Evolutionary conservation across 2,888 invertebrate species (phyloP).

Genomic region (Pollenia angustigena): DNA sequence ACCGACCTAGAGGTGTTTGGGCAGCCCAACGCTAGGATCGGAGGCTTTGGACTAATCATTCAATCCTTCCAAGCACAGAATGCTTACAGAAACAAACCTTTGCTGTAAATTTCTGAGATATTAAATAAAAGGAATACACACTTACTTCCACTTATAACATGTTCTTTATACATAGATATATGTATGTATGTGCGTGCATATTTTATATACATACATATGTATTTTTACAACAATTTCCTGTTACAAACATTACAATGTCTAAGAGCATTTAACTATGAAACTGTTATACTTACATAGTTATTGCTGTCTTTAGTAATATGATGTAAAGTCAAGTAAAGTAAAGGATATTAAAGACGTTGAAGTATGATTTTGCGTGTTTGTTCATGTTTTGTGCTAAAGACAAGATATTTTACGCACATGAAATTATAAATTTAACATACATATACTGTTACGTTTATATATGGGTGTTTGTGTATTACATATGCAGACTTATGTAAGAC

Average conservation of each 20-base stretch:
- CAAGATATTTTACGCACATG: background rate
- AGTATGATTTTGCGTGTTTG: background rate
- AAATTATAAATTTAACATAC: background rate
- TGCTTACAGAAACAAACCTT: no score
- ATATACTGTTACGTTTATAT: background rate
- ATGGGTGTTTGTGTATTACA: background rate
- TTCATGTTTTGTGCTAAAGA: background rate
- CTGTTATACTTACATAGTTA: background rate
- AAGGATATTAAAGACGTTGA: background rate
- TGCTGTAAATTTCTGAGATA: no score
- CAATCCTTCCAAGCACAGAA: no score
- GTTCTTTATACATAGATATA: no score
- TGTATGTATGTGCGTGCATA: no score
- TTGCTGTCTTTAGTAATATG: background rate
- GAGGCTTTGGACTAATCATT: no score
- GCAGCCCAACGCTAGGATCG: no score
- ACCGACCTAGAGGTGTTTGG: no score
- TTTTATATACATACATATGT: background rate
- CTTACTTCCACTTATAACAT: no score
- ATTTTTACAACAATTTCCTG: background rate
- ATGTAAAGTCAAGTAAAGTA: background rate
- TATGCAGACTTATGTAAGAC: background rate
- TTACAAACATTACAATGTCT: background rate
- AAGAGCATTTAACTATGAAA: slow-evolving; percentile 3
- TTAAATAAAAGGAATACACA: no score